A percentile compares a stretch with the other conserved stretches of the same genome.
Conservation (phyloP, 2,888 invertebrate genomes). For the Thera obeliscata region DNA sequence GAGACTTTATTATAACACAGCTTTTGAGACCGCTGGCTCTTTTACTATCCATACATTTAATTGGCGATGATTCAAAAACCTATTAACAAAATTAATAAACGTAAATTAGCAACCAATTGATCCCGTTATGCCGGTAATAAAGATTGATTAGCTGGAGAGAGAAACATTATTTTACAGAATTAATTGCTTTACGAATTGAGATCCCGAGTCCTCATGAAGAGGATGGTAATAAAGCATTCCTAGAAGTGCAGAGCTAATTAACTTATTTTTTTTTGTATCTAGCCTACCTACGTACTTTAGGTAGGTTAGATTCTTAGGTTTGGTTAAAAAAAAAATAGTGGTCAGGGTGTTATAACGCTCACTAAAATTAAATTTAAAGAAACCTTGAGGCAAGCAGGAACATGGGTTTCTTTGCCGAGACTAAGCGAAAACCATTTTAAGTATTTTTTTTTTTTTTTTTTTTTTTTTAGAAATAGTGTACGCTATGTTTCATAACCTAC, state of each 20-base stretch:
- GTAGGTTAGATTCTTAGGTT: too few relatives aligned
- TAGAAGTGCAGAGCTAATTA: too few relatives aligned
- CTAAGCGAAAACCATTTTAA: conserved; percentile 2
- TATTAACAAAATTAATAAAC: conserved; percentile 45
- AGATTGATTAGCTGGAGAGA: not conserved
- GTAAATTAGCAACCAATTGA: conserved; percentile 60
- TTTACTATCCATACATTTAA: conserved; percentile 10
- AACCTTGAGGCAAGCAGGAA: conserved; percentile 3
- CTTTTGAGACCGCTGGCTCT: not conserved
- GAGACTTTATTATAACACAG: too few relatives aligned
- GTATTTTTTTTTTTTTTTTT: too few relatives aligned
- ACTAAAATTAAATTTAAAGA: not conserved
- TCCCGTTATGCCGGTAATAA: conserved; percentile 47
- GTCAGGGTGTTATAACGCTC: too few relatives aligned
- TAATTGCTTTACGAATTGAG: conserved; percentile 14
- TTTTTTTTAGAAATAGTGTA: too few relatives aligned
- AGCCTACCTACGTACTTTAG: too few relatives aligned
- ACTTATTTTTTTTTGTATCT: too few relatives aligned
- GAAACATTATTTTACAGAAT: conserved; percentile 10
- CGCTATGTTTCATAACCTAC: too few relatives aligned
- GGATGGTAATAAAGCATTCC: too few relatives aligned
- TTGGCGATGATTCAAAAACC: conserved; percentile 13
- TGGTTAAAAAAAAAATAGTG: too few relatives aligned
- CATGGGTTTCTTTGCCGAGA: not conserved
- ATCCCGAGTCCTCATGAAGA: not conserved